Conservation (phyloP, 2,797 vertebrate genomes). For the Holocentrus rufus region DNA sequence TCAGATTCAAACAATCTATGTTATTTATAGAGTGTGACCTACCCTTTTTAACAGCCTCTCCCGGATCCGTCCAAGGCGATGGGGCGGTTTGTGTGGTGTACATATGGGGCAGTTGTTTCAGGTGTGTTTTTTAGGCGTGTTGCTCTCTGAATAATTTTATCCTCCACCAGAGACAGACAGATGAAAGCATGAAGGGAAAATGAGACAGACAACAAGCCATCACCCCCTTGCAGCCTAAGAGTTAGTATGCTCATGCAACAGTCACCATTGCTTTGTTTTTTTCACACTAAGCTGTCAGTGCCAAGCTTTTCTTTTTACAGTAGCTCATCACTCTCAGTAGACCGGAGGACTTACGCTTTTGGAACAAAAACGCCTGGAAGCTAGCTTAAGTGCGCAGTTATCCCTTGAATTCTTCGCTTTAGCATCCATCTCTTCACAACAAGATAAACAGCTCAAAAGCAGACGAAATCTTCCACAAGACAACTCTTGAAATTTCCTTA, state of each 20-base stretch:
- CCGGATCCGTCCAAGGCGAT: background rate
- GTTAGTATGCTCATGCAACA: conserved; percentile 17
- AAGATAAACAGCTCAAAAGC: conserved; percentile 21
- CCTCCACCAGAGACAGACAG: conserved; percentile 56
- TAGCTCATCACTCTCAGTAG: background rate
- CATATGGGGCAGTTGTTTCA: conserved; percentile 12
- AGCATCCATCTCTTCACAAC: conserved; percentile 25
- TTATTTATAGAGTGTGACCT: background rate
- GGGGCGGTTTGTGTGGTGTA: conserved; percentile 37
- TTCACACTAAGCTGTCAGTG: background rate
- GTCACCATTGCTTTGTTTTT: conserved; percentile 24
- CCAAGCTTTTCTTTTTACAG: conserved; percentile 10
- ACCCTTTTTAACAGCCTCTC: background rate
- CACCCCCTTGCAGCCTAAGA: background rate
- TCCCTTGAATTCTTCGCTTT: conserved; percentile 3
- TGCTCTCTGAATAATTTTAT: conserved; percentile 53
- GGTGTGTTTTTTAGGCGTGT: conserved; percentile 39
- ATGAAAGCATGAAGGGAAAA: conserved; percentile 1
- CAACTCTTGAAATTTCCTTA: background rate
- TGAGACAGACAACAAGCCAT: conserved; percentile 17
- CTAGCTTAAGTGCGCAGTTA: conserved; percentile 17
- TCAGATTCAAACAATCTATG: background rate
- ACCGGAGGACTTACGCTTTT: no score
- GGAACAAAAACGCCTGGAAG: background rate
- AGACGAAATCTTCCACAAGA: conserved; percentile 32